Base-by-base conservation (phyloP, 2,113 vertebrate genomes). In the Athene noctua region DNA sequence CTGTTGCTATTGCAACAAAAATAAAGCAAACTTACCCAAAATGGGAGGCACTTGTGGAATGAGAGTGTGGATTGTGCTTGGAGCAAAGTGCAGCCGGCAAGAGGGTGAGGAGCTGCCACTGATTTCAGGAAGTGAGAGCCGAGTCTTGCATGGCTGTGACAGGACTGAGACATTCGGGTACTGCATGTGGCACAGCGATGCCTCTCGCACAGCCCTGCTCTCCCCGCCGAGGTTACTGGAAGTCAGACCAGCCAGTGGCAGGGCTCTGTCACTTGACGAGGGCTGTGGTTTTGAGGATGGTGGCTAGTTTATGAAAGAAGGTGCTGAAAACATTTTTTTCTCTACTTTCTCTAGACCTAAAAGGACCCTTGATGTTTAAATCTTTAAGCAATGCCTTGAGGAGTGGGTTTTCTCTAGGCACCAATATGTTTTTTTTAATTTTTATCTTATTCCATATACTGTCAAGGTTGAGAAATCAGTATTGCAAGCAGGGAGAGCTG, bases 221-320 rank as follows among this genome's bases (percentile, higher is more conserved):
- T 80, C n/a, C n/a, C 62, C 0, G 12, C 2, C 0, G 2, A 58
- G 32, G 26, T 6, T 5, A 10, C 2, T 2, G 0, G 62, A 21
- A 58, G 11, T 4, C 22, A 10, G 40, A 21, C 14, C 25, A 1
- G 23, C 6, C 65, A 2, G 34, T 11, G 57, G 11, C 52, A 34
- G 22, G 38, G 46, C 62, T 44, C 85, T 54, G 21, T 7, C 32
- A 1, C 47, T 32, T 4, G 6, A 38, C 47, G 18, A 34, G 5
- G 27, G 72, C 7, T 47, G 15, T 34, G 26, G 0, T 44, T 63
- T 40, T 15, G 58, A 44, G 42, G 15, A 2, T 51, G 38, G 11
- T 34, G 29, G 5, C 15, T 42, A 27, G 8, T 38, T 83, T n/a
- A 27, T 29, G 42, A 44, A 49, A 54, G 46, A 14, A 16, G 8